Evolutionary conservation across 2,113 vertebrate genomes (phyloP).

Genomic region (Euleptes europaea): DNA sequence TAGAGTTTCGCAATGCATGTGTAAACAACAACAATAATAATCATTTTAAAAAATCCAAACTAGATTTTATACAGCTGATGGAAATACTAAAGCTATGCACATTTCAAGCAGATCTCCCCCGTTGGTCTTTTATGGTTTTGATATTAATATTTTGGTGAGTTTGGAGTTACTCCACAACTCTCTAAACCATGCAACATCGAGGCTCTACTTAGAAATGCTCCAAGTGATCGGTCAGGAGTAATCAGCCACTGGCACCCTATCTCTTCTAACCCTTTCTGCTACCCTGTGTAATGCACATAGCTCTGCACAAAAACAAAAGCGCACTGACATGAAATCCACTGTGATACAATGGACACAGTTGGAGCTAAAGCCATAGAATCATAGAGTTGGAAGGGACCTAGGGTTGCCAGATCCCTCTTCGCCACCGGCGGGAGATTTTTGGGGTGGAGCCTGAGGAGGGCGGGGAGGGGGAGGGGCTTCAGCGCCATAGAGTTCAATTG

Average conservation of each 20-base stretch:
- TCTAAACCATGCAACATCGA: background rate
- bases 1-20: background rate
- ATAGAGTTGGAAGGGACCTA: too few relatives aligned
- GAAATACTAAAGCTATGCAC: background rate
- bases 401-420: too few relatives aligned
- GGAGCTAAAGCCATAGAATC: too few relatives aligned
- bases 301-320: background rate
- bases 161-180: background rate
- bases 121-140: background rate
- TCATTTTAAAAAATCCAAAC: fast-evolving
- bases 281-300: background rate
- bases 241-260: background rate
- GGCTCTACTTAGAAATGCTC: background rate
- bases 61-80: background rate
- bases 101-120: background rate
- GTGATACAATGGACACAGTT: background rate
- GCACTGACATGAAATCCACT: background rate
- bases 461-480: too few relatives aligned
- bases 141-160: background rate
- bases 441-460: too few relatives aligned
- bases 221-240: background rate
- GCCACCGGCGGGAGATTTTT: too few relatives aligned
- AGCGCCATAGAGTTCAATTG: too few relatives aligned
- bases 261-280: background rate
- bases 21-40: background rate